These are phyloP conservation scores for Percopsis omiscomaycus DNA, from an alignment of 2,797 vertebrate species.

Conservation along the genomic window DNA sequence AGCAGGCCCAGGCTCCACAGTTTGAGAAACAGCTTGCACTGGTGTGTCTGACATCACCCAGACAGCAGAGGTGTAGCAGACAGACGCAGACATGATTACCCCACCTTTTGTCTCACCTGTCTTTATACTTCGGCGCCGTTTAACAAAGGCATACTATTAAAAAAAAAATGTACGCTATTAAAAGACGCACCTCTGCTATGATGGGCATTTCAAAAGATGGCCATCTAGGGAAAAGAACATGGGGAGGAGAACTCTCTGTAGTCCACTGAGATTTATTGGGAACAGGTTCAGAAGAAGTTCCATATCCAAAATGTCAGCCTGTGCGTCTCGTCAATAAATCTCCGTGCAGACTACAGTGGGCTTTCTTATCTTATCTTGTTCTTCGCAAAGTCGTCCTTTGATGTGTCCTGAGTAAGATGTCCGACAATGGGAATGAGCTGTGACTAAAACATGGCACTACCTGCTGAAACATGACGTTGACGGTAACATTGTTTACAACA, in stretches of 20 bases:
- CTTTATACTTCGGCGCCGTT: background rate
- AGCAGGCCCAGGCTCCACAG: conserved; percentile 3
- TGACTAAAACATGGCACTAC: conserved; percentile 20
- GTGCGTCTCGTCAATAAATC: conserved; percentile 55
- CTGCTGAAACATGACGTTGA: conserved; percentile 12
- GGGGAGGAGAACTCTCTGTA: conserved; percentile 41
- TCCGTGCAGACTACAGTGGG: conserved; percentile 18
- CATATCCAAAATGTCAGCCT: conserved; percentile 46
- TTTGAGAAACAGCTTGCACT: conserved; percentile 32
- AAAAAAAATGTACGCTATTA: too few relatives aligned
- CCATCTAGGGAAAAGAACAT: conserved; percentile 48
- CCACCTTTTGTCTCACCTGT: conserved; percentile 46
- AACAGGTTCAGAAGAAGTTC: conserved; percentile 55
- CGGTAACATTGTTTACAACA: conserved; percentile 23
- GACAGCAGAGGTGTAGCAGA: conserved; percentile 43
- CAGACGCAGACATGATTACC: conserved; percentile 47
- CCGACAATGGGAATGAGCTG: conserved; percentile 7
- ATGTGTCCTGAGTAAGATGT: conserved; percentile 21
- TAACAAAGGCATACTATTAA: conserved; percentile 21
- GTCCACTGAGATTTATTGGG: conserved; percentile 54
- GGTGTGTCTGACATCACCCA: conserved; percentile 40
- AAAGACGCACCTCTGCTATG: conserved; percentile 19
- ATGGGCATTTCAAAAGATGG: conserved; percentile 20
- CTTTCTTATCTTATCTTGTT: conserved; percentile 25
- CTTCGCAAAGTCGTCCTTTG: conserved; percentile 49